phyloP scores from a whole-genome alignment of 2,113 vertebrate species.

The Dipodomys stephensi region DNA sequence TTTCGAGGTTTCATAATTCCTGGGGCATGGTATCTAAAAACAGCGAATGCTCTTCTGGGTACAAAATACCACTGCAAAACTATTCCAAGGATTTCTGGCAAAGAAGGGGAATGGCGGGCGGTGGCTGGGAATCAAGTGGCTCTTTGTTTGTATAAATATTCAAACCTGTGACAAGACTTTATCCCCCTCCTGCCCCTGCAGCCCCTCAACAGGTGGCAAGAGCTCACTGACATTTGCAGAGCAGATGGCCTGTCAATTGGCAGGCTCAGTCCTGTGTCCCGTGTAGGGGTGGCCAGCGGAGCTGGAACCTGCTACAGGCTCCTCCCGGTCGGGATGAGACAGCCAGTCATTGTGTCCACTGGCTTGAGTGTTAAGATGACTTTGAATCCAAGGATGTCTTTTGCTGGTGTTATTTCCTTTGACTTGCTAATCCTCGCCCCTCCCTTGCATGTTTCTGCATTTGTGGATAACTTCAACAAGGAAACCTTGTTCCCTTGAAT shows the following conservation, averaged over 20 bases:
- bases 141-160: conserved; percentile 82
- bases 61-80: conserved; percentile 71
- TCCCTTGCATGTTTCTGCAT: conserved; percentile 13
- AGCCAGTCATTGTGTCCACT: background rate
- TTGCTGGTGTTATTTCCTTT: conserved; percentile 66
- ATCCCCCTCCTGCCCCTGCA: conserved; percentile 8
- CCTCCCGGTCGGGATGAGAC: conserved; percentile 5
- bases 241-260: conserved; percentile 84
- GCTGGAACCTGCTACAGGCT: conserved; percentile 61
- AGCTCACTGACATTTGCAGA: conserved; percentile 84
- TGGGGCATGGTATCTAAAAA: conserved; percentile 8
- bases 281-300: conserved; percentile 9
- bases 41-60: conserved; percentile 37
- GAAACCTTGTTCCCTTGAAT: conserved; percentile 63
- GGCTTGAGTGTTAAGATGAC: background rate
- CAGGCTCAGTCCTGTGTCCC: background rate
- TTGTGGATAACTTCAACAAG: conserved; percentile 40
- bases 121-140: conserved; percentile 71
- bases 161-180: conserved; percentile 80
- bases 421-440: conserved; percentile 38
- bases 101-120: background rate
- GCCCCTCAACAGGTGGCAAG: conserved; percentile 81
- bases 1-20: conserved; percentile 6
- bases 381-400: conserved; percentile 43
- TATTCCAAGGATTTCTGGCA: conserved; percentile 76